Base-by-base conservation (phyloP, 1,140 invertebrate species). In the Drosophila miranda region DNA sequence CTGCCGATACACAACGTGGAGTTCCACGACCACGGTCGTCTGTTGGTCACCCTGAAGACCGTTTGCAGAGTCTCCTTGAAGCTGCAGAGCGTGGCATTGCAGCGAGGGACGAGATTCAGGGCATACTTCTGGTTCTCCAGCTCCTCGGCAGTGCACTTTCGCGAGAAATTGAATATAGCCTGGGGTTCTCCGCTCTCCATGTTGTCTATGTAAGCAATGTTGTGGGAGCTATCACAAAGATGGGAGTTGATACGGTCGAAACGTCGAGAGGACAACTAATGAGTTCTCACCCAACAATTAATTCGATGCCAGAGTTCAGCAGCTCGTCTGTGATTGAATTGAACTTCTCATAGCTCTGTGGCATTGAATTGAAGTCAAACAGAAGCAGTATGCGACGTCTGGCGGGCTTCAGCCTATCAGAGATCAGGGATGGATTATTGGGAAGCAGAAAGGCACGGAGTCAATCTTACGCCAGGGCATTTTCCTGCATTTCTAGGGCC, bases 1-100 rank as follows among this genome's bases (percentile, higher is more conserved):
- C 70, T 70, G n/a, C 89, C 89, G 19, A 90, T 90, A 6, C 52
- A 56, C 28, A 90, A 57, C 46, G 81, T 76, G 13, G 72, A 66
- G 50, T 75, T 81, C 89, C 89, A 90, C 6, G 43, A 13, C 89
- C 89, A 90, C 2, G 89, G 89, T 1, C 82, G 69, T 43, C 64
- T 48, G 41, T 75, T 89, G 7, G 69, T 67, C 2, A 79, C 58
- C 49, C 71, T 80, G 5, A 84, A 82, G 1, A 75, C 53, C 6
- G 50, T 59, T 0, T 16, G 46, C n/a, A 88, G 49, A 1, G 82
- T 61, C 44, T 90, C 89, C 38, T 70, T 89, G 6, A 89, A 89
- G 48, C 60, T 90, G 57, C 82, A 88, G 1, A 90, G 46, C 3
- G 52, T 72, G 0, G 89, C 89, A 54, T 87, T 90, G 49, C 79